Base-by-base conservation (phyloP, 37 sponge, comb jelly and placozoan genomes). In the Petrosia ficiformis region DNA sequence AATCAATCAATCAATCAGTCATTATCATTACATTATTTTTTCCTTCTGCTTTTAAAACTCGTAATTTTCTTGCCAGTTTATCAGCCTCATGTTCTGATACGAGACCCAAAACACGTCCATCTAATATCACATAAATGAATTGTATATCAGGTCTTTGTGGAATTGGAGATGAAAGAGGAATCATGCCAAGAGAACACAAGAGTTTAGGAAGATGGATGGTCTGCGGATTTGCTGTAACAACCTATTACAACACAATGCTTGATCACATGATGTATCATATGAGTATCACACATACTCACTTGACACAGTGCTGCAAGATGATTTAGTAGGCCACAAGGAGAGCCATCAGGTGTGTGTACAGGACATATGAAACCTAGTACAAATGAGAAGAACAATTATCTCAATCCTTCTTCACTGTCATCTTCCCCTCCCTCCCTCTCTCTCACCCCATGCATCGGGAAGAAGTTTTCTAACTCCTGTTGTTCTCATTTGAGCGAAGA, bases 331-430 rank as follows among this genome's bases (percentile, higher is more conserved):
- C 99, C 99, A 70, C 99, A 98, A 1, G 99, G 99, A 21, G 96
- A 82, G 32, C 99, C 99, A 76, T 98, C 99, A 69, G 99, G 99
- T 70, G 99, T 95, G 84, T 98, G 96, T 0, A 98, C 96, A 16
- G 96, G 99, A 87, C 99, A 98, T 70, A 98, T 61, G 80, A 98
- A 98, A 28, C 97, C 93, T 91, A 36, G n/a, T n/a, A n/a, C n/a
- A n/a, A n/a, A n/a, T n/a, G n/a, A 14, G 33, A 30, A 16, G 22
- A 63, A 5, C 14, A 63, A 5, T 8, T 19, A 63, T 5, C 6
- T 5, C 65, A 63, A 63, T 63, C 19, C n/a, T n/a, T n/a, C n/a
- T 14, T 32, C 28, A 19, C 8, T 63, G 14, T n/a, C n/a, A n/a
- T n/a, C n/a, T n/a, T n/a, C n/a, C n/a, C n/a, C n/a, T n/a, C n/a